A percentile compares a stretch with the other conserved stretches of the same genome.
These are phyloP conservation scores for Passer montanus DNA, from an alignment of 2,113 vertebrate species.

Conservation along the genomic window DNA sequence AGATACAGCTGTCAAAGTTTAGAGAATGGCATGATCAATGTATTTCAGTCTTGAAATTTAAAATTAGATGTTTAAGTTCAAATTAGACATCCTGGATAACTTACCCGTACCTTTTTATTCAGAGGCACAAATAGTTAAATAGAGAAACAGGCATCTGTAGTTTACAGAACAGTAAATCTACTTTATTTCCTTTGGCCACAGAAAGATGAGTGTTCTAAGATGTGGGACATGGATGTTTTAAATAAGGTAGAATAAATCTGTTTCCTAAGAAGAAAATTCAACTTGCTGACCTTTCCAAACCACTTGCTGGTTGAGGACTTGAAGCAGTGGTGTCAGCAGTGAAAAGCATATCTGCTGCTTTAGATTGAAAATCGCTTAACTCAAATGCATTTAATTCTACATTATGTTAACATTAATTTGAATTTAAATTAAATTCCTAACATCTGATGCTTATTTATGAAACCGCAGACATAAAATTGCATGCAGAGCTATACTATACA, in stretches of 20 bases:
- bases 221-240: background rate
- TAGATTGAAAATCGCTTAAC: background rate
- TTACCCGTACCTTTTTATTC: background rate
- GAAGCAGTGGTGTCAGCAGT: background rate
- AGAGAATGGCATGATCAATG: background rate
- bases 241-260: background rate
- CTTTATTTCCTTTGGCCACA: background rate
- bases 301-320: background rate
- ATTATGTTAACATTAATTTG: constrained; percentile 44
- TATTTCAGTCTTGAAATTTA: background rate
- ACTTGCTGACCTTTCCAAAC: background rate
- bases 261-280: background rate
- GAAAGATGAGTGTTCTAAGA: background rate
- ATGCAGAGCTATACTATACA: background rate
- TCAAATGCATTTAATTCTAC: background rate
- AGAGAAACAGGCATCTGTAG: background rate
- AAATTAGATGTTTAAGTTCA: background rate
- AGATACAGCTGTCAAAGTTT: background rate
- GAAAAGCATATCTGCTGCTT: background rate
- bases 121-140: background rate
- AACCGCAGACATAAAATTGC: constrained; percentile 30
- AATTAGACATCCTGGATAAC: background rate
- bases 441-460: constrained; percentile 36
- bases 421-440: constrained; percentile 44
- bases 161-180: background rate